Evolutionary conservation across 2,797 vertebrate genomes (phyloP), one percentile per base, ranked within the genome.

Genomic region (Ceryle rudis): DNA sequence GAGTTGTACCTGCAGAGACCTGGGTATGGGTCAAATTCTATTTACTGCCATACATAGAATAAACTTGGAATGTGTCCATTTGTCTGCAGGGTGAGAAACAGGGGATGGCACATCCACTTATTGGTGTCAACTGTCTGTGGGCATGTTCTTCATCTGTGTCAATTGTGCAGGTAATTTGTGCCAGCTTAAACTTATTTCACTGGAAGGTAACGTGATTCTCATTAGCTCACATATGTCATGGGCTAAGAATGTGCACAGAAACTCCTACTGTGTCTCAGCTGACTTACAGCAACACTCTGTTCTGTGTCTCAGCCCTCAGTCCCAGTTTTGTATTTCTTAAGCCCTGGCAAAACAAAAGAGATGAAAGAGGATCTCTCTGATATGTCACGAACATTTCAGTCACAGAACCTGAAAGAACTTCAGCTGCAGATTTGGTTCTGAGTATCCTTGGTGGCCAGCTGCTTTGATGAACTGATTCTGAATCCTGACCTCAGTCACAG

Each of bases 251-350:
- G 73, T 21, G 35, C 70, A 33, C 51, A 86, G 58, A 81, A 88
- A 92, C 80, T 94, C 80, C 88, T 86, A 33, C 80, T 84, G 88
- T 60, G 90, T 35, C 83, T 95, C 88, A 91, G 85, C 80, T 93
- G 90, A 91, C 85, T 81, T 67, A 61, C 7, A 91, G n/a, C 73
- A 90, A 72, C 37, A 29, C 41, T 81, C 41, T 39, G 18, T 52
- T 89, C 69, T 77, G 37, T 25, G 10, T 35, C 54, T 72, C 54
- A 82, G 62, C 31, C 42, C 61, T 88, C 79, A 65, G 41, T 46
- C 65, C 2, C 29, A 31, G 61, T 52, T 81, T 65, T 69, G 35
- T 66, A 6, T 62, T 94, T 81, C 81, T 86, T 39, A 77, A 90
- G 20, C 17, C 35, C 39, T 87, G 65, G 46, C n/a, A 88, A 91